These are phyloP conservation scores for Vicugna pacos DNA, from an alignment of 2,113 vertebrate species.

Conservation along the genomic window DNA sequence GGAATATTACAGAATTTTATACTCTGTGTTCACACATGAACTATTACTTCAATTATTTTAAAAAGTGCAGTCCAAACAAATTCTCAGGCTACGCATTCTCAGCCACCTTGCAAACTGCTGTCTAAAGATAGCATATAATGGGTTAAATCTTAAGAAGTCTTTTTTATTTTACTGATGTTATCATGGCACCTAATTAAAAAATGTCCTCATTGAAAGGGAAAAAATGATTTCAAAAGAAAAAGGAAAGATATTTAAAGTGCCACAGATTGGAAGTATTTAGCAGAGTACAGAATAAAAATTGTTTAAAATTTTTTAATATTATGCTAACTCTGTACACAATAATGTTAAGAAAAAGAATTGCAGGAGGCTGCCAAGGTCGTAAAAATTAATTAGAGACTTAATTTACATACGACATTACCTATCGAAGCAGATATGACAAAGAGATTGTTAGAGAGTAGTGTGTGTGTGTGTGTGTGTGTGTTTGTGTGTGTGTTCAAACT, in stretches of 20 bases:
- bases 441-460: background rate
- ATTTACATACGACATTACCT: slow-evolving; percentile 10
- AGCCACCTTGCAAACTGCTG: background rate
- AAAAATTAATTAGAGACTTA: slow-evolving; percentile 67
- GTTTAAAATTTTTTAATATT: slow-evolving; percentile 43
- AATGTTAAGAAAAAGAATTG: background rate
- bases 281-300: slow-evolving; percentile 36
- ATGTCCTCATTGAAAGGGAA: slow-evolving; percentile 22
- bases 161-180: slow-evolving; percentile 41
- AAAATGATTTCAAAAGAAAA: slow-evolving; percentile 48
- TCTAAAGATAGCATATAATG: background rate
- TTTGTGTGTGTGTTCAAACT: background rate
- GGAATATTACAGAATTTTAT: background rate
- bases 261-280: slow-evolving; percentile 45
- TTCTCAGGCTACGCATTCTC: background rate
- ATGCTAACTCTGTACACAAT: background rate
- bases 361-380: background rate
- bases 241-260: slow-evolving; percentile 11
- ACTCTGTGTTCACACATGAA: background rate
- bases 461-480: background rate
- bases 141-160: slow-evolving; percentile 31
- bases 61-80: background rate
- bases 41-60: slow-evolving; percentile 47
- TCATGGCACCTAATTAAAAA: slow-evolving; percentile 39
- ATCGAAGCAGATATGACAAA: background rate